Evolutionary conservation across 2,888 invertebrate species (phyloP).

Genomic region (Nomada fabriciana): DNA sequence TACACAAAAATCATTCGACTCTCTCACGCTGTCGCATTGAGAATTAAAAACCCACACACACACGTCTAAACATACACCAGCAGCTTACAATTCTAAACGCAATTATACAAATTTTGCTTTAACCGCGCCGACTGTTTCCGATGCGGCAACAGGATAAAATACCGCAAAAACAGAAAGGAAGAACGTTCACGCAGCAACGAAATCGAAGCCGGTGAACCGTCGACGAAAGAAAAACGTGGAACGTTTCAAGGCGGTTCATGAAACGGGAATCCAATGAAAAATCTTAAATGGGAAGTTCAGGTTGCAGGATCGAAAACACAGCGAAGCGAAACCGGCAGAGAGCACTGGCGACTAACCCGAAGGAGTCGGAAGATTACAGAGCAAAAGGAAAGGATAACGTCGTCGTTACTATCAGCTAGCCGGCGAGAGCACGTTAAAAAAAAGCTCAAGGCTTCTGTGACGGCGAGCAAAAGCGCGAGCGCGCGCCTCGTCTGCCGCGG

Average conservation of each 20-base stretch:
- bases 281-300: slow-evolving; percentile 46
- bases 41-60: too few relatives aligned
- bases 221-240: not conserved
- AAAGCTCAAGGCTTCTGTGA: slow-evolving; percentile 29
- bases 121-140: too few relatives aligned
- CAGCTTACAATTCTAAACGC: too few relatives aligned
- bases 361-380: slow-evolving; percentile 39
- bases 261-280: slow-evolving; percentile 35
- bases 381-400: slow-evolving; percentile 27
- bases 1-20: not conserved
- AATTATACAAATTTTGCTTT: too few relatives aligned
- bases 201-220: slow-evolving; percentile 12
- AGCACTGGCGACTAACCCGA: slow-evolving; percentile 12
- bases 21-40: too few relatives aligned
- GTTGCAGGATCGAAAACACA: slow-evolving; percentile 34
- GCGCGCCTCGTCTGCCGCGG: not conserved
- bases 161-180: not conserved
- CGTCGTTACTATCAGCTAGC: slow-evolving; percentile 18
- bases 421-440: not conserved
- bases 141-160: too few relatives aligned
- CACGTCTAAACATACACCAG: too few relatives aligned
- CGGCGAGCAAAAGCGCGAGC: slow-evolving; percentile 9
- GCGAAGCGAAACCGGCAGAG: slow-evolving; percentile 26
- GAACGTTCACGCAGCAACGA: not conserved
- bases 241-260: slow-evolving; percentile 2